Evolutionary conservation across 2,113 vertebrate species (phyloP), one percentile per base, ranked within the genome.

Genomic region (Pimephales promelas): DNA sequence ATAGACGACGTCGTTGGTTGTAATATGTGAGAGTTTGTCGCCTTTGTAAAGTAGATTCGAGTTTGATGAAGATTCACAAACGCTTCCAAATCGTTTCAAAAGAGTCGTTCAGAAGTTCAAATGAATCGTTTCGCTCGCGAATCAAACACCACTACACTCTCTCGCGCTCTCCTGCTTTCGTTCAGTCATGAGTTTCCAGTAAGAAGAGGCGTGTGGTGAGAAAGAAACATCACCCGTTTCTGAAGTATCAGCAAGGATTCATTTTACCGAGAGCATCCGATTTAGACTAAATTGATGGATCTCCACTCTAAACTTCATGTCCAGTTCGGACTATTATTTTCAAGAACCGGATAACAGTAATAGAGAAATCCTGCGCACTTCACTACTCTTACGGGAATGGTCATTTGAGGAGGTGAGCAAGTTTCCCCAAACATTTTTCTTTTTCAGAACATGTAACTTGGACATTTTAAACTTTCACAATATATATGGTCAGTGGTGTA

Each of bases 171-270:
- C 14, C 14, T 10, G n/a, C 10, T 43, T 82, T 66, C 56, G 56
- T 47, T 83, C 66, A 20, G 11, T 86, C 52, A 43, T 28, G 31
- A 52, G 70, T 56, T 70, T 73, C 20, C 66, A 54, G 36, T 14
- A 64, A 70, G 36, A 79, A 71, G 76, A 84, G 82, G 59, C 54
- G 85, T 68, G 81, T 70, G 6, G 68, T 20, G 47, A 31, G 57
- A 74, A 26, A 36, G 59, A 14, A 59, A 56, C 34, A 64, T 57
- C 34, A 34, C 22, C 45, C 47, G 2, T 47, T 64, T n/a, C n/a
- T 68, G n/a, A 47, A 57, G 36, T 20, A 57, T 31, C 64, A 2
- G n/a, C 18, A 9, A 10, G 18, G 10, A 43, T 56, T 72, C 2
- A 4, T 40, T 11, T 70, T 10, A 70, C 40, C 4, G 11, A 14